A percentile compares a stretch with the other conserved stretches of the same genome.
Evolutionary conservation across 2,888 invertebrate species (phyloP).

Genomic region (Tortrix viridana): DNA sequence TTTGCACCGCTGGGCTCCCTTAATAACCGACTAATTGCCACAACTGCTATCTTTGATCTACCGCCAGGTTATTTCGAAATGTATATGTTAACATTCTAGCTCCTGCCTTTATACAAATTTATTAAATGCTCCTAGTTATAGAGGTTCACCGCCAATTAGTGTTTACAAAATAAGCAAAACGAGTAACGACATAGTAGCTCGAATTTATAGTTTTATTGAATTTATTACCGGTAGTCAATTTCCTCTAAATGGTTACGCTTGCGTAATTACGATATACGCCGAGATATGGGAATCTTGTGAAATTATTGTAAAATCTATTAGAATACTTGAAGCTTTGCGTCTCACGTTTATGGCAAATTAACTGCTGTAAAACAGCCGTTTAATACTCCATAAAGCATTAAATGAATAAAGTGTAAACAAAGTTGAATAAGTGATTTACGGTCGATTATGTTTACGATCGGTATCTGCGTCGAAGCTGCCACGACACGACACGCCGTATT

Average conservation of each 20-base stretch:
- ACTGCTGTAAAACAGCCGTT: conserved; percentile 38
- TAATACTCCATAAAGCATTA: conserved; percentile 42
- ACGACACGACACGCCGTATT: conserved; percentile 43
- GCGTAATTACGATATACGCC: conserved; percentile 38
- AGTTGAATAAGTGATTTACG: conserved; percentile 55
- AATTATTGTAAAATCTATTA: conserved; percentile 35
- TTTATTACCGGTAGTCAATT: conserved; percentile 43
- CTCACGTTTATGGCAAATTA: conserved; percentile 43
- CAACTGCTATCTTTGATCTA: conserved; percentile 46
- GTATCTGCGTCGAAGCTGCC: conserved; percentile 44
- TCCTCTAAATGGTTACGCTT: conserved; percentile 43
- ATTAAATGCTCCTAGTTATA: conserved; percentile 28
- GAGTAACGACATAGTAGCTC: conserved; percentile 43
- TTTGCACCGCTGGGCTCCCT: conserved; percentile 46
- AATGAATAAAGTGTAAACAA: conserved; percentile 55
- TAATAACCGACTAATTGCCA: conserved; percentile 52
- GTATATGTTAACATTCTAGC: conserved; percentile 34
- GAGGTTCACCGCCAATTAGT: conserved; percentile 55
- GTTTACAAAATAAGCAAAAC: conserved; percentile 53
- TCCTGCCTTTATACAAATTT: conserved; percentile 30
- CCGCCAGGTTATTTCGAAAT: conserved; percentile 47
- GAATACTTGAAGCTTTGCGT: conserved; percentile 38
- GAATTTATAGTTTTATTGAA: conserved; percentile 46
- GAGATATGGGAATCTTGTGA: conserved; percentile 23
- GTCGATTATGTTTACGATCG: conserved; percentile 57